These are phyloP conservation scores for Drosophila willistoni DNA, from an alignment of 1,140 invertebrate species.

Conservation along the genomic window DNA sequence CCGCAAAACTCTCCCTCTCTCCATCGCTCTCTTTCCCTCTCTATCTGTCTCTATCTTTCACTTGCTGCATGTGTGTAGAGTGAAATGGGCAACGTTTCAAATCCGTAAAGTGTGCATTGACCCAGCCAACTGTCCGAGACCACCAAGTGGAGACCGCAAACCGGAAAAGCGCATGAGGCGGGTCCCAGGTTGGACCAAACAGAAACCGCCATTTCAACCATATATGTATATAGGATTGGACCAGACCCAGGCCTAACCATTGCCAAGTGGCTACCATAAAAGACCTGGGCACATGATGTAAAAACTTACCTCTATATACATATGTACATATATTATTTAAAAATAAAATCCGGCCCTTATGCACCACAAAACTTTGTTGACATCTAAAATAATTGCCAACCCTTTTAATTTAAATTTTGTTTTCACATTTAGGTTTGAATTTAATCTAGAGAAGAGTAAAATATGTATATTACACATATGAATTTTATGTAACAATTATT, in stretches of 20 bases:
- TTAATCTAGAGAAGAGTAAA: no score
- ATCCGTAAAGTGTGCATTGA: constrained; percentile 80
- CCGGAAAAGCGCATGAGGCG: constrained; percentile 30
- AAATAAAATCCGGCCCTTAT: background rate
- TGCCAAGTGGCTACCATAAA: constrained; percentile 43
- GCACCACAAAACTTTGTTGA: background rate
- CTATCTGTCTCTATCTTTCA: constrained; percentile 20
- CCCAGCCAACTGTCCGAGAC: constrained; percentile 37
- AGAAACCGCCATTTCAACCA: constrained; percentile 15
- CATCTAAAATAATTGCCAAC: no score
- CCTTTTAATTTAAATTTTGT: no score
- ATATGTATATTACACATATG: no score
- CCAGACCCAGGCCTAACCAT: constrained; percentile 1
- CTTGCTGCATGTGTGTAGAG: constrained; percentile 36
- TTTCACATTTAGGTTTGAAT: no score
- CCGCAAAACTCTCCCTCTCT: constrained; percentile 18
- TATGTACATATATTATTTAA: background rate
- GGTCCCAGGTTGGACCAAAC: constrained; percentile 1
- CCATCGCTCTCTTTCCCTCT: background rate
- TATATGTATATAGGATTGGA: background rate
- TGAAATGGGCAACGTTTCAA: constrained; percentile 65
- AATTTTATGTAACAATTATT: no score
- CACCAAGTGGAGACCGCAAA: constrained; percentile 31
- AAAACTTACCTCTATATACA: background rate
- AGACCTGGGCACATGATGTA: constrained; percentile 27